Evolutionary conservation across 2,888 invertebrate genomes (phyloP), one percentile per base, ranked within the genome.

Genomic region (Sphaerophoria rueppellii): DNA sequence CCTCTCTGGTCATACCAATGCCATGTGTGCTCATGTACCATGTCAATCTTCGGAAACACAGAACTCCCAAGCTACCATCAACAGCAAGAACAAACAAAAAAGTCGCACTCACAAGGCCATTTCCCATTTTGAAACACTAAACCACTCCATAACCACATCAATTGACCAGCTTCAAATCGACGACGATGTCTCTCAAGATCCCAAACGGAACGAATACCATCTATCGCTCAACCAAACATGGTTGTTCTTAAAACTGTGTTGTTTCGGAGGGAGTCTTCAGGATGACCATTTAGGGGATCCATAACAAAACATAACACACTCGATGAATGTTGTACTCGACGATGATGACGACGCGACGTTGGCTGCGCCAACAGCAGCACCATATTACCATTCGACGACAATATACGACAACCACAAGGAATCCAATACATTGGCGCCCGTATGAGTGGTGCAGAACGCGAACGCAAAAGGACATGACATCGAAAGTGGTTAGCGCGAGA

Each of bases 371-470:
- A 11, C 11, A 9, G 6, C 43, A 9, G 9, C 43, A 12, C 12
- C 12, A 4, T 12, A 9, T 12, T 43, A 43, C 1, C 40, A 60
- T 60, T 60, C 63, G 50, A 57, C 74, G 71, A 67, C 46, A 16
- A 50, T 6, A 9, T 16, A 50, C 50, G 24, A 72, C 69, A 82
- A 78, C 63, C 55, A 72, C 55, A 14, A 70, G 40, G 74, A 78
- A 74, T 78, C 67, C 75, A 71, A 78, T 79, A 75, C 82, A 75
- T 75, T 83, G 74, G 79, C 74, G 78, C 82, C 24, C 82, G 65
- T 50, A 55, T 60, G 57, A 79, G 71, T 71, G 24, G 40, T 67
- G 67, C 67, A 67, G 40, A 67, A 67, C 54, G 37, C 43, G 16
- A 16, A 67, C 74, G 37, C 67, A 71, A 71, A 83, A 83, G 74